Percentiles rank a stretch among this genome's conserved stretches.
Conservation (phyloP, 1,140 invertebrate genomes). For the Solenopsis invicta region DNA sequence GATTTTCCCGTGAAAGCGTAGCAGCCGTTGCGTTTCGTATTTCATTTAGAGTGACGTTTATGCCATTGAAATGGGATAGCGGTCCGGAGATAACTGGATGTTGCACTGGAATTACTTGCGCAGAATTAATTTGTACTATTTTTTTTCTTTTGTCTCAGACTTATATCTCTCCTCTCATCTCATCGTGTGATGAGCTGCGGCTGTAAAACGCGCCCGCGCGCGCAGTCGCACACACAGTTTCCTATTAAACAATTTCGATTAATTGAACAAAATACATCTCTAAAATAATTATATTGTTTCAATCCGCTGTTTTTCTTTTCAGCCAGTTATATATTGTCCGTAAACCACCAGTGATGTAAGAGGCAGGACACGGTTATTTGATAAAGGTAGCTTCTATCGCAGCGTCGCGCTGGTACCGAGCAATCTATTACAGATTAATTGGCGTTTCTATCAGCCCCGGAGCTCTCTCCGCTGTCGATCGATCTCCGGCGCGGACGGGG, state of each 20-base stretch:
- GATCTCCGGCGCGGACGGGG: background rate
- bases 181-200: background rate
- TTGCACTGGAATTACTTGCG: constrained; percentile 4
- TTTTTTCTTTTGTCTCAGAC: background rate
- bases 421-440: constrained; percentile 46
- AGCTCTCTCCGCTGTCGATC: background rate
- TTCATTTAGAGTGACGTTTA: constrained; percentile 41
- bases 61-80: constrained; percentile 16
- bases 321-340: background rate
- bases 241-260: background rate
- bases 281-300: constrained; percentile 30
- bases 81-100: constrained; percentile 9
- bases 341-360: constrained; percentile 4
- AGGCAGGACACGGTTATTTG: constrained; percentile 23
- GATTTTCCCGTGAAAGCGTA: constrained; percentile 58
- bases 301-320: background rate
- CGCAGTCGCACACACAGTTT: background rate
- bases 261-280: background rate
- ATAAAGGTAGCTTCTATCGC: constrained; percentile 26
- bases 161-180: background rate
- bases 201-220: background rate
- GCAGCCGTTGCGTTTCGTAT: constrained; percentile 11
- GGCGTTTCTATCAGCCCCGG: constrained; percentile 43
- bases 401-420: background rate
- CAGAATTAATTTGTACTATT: constrained; percentile 12